phyloP scores from a whole-genome alignment of 2,113 vertebrate species.

The Rhinoderma darwinii region DNA sequence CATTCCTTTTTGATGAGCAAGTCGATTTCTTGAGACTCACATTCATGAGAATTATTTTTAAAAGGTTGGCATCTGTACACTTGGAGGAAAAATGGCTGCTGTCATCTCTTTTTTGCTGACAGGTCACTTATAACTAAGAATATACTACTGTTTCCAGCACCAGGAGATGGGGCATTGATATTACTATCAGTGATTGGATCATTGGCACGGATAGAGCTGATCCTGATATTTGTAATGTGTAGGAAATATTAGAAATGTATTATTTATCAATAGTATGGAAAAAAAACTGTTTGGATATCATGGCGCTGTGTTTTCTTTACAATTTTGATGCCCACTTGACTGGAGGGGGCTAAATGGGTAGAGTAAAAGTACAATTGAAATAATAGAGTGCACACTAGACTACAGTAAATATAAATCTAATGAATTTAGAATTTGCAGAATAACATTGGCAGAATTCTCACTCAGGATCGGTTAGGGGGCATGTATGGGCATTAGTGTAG shows the following conservation, averaged over 20 bases:
- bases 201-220: constrained; percentile 24
- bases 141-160: constrained; percentile 9
- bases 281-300: background rate
- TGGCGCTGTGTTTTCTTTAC: background rate
- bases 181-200: constrained; percentile 28
- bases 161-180: constrained; percentile 3
- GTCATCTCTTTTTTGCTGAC: constrained; percentile 45
- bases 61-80: constrained; percentile 28
- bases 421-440: background rate
- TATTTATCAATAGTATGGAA: background rate
- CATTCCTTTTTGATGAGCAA: constrained; percentile 32
- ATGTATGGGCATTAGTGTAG: too few species aligned
- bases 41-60: constrained; percentile 30
- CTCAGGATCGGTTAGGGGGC: too few species aligned
- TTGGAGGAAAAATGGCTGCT: constrained; percentile 44
- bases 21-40: background rate
- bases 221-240: background rate
- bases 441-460: background rate
- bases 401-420: background rate
- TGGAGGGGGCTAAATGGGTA: background rate
- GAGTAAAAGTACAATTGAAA: background rate
- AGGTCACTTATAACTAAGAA: constrained; percentile 26
- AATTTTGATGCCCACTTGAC: background rate
- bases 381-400: background rate
- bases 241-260: background rate